Percentiles rank a stretch among this genome's conserved stretches.
phyloP scores from a whole-genome alignment of 2,113 vertebrate genomes.

The Nycticorax nycticorax region DNA sequence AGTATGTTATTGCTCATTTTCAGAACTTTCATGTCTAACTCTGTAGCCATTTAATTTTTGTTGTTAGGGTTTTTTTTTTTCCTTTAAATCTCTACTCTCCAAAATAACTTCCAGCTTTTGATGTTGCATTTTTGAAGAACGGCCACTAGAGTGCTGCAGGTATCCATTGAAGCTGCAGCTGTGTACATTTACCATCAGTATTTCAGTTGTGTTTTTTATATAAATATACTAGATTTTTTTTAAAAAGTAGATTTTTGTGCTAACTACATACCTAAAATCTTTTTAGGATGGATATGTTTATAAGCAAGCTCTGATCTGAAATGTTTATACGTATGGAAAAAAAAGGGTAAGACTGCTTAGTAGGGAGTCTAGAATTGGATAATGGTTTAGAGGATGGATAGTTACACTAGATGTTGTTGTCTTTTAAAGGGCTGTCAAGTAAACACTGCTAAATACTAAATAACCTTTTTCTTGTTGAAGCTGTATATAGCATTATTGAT shows the following conservation, averaged over 20 bases:
- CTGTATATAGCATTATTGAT: neutral
- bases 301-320: neutral
- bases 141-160: constrained; percentile 85
- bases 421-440: neutral
- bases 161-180: constrained; percentile 53
- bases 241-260: neutral
- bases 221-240: rapidly evolving
- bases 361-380: neutral
- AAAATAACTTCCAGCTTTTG: neutral
- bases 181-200: neutral
- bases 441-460: neutral
- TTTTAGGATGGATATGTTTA: neutral
- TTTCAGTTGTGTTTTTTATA: neutral
- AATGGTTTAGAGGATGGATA: neutral
- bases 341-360: neutral
- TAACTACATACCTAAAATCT: neutral
- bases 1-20: neutral
- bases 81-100: neutral
- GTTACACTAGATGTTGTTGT: neutral
- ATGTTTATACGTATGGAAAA: neutral
- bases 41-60: neutral
- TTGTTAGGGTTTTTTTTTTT: neutral
- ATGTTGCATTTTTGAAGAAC: constrained; percentile 70
- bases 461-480: neutral
- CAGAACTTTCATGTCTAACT: neutral